Conservation (phyloP, 2,888 invertebrate species). For the Eupeodes luniger region DNA sequence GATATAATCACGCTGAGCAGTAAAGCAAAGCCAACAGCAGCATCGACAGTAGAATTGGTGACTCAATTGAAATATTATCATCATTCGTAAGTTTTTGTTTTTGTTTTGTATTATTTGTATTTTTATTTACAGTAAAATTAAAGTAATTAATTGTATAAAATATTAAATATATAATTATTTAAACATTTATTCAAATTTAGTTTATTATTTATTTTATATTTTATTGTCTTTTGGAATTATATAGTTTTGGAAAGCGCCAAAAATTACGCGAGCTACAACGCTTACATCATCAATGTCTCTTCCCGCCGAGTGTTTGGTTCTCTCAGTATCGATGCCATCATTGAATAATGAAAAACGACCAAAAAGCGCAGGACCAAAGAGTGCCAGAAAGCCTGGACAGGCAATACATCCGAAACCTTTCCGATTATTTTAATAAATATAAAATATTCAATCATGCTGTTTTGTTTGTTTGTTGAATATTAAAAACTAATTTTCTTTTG, state of each 20-base stretch:
- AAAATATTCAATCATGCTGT: not conserved
- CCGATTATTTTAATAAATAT: conserved; percentile 81
- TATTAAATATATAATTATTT: not conserved
- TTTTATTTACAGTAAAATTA: not conserved
- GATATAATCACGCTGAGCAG: conserved; percentile 67
- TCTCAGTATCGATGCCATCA: conserved; percentile 84
- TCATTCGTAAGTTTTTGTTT: conserved; percentile 61
- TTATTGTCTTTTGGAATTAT: conserved; percentile 24
- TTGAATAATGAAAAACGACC: conserved; percentile 82
- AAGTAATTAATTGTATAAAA: conserved; percentile 5
- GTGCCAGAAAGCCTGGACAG: conserved; percentile 80
- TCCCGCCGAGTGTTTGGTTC: conserved; percentile 84
- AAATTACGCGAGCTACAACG: conserved; percentile 83
- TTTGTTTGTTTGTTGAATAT: not conserved
- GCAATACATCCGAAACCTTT: conserved; percentile 83
- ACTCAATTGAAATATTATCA: conserved; percentile 54
- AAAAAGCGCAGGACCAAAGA: conserved; percentile 83
- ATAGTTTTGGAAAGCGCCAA: conserved; percentile 83
- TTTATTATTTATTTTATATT: conserved; percentile 30
- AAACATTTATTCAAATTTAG: not conserved
- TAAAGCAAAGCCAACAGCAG: conserved; percentile 50
- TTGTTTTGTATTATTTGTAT: conserved; percentile 20
- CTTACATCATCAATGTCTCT: conserved; percentile 84
- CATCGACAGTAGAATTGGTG: conserved; percentile 50
- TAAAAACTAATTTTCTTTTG: no score